Percentiles rank a stretch among this genome's conserved stretches.
phyloP scores from a whole-genome alignment of 2,888 invertebrate genomes.

The Amblyteles armatorius region DNA sequence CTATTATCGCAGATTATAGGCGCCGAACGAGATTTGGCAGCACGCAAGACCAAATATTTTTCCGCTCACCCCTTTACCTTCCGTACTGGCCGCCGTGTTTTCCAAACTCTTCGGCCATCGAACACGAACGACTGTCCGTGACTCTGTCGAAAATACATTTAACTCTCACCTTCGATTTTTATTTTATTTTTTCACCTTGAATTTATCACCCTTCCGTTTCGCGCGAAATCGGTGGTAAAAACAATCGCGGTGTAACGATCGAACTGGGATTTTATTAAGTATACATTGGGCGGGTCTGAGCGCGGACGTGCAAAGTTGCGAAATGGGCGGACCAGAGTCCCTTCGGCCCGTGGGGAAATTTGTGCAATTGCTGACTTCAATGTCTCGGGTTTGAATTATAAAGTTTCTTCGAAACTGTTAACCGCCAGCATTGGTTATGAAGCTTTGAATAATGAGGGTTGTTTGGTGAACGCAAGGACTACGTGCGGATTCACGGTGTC shows the following conservation, averaged over 20 bases:
- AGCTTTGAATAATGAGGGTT: slow-evolving; percentile 28
- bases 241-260: not conserved
- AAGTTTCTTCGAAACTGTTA: not conserved
- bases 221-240: slow-evolving; percentile 22
- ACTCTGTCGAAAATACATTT: slow-evolving; percentile 59
- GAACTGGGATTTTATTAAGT: not conserved
- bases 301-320: not conserved
- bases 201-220: slow-evolving; percentile 25
- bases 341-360: not conserved
- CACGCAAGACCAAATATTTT: slow-evolving; percentile 52
- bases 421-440: not conserved
- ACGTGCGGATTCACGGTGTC: not conserved
- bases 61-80: slow-evolving; percentile 3
- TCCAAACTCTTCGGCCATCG: slow-evolving; percentile 27
- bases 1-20: slow-evolving; percentile 46
- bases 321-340: not conserved
- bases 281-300: not conserved
- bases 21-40: slow-evolving; percentile 44
- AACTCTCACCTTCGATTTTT: slow-evolving; percentile 63
- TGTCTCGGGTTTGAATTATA: not conserved
- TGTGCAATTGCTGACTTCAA: not conserved
- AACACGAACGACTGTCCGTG: slow-evolving; percentile 47
- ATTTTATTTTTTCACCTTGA: slow-evolving; percentile 31
- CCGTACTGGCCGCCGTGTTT: not conserved
- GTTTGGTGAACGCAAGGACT: slow-evolving; percentile 26